Base-by-base conservation (phyloP, 1,140 invertebrate genomes). In the Drosophila navojoa region DNA sequence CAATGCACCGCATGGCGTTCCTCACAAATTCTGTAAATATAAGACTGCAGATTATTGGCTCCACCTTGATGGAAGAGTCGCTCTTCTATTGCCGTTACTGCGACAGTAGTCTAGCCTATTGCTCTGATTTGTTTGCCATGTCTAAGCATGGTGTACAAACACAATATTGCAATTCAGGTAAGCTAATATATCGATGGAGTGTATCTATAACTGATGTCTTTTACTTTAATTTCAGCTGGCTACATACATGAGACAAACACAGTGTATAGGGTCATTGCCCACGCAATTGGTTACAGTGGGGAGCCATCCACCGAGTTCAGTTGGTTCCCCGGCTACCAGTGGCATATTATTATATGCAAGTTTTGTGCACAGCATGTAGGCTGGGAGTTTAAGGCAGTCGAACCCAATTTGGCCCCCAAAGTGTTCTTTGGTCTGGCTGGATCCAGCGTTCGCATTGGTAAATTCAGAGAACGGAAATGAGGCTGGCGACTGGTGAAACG, bases 291-390 rank as follows among this genome's bases (percentile, higher is more conserved):
- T 5, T 91, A 95, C n/a, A 92, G 93, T 32, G 93, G 93, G 0
- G 76, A 91, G 13, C 86, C 96, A 6, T 96, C 95, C 1, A 94
- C 94, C 16, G 94, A 96, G 77, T 96, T 95, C 81, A 96, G 95
- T 71, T 98, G 97, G 97, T 98, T 98, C 92, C 96, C 97, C 29
- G 97, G 96, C 29, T 97, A 97, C 92, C 94, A 95, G 13, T 97
- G 96, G 97, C 96, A 94, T 32, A 96, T 97, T 58, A 94, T 94
- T 7, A 92, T 94, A 53, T 97, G 97, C 77, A 90, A 92, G 60
- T 78, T 90, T 11, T 97, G 97, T 90, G 79, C 92, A 16, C 92
- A 90, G 49, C 96, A 97, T 81, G 93, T 97, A 63, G 97, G 96
- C 0, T 97, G 97, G 97, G 94, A 94, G 78, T 97, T 97, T 82